These are phyloP conservation scores for Stichopus chloronotus DNA, from an alignment of 35 echinoderm and acorn worm genomes.

Conservation along the genomic window DNA sequence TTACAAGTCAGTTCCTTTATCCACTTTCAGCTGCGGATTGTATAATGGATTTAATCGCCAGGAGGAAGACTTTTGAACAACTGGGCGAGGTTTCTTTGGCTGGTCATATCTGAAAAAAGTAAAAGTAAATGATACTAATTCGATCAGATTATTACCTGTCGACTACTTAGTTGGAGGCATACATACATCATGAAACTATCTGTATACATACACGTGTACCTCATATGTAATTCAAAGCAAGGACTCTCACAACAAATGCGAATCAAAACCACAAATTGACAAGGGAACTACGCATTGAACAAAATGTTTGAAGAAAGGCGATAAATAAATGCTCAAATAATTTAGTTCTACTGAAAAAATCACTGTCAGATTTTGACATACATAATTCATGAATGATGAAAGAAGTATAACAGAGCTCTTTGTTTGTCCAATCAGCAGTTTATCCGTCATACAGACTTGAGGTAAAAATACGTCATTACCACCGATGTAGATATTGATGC, in stretches of 20 bases:
- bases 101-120: neutral
- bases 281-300: too few relatives aligned
- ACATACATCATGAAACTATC: too few relatives aligned
- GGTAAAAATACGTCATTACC: too few relatives aligned
- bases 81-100: neutral
- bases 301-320: too few relatives aligned
- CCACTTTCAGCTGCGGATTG: neutral
- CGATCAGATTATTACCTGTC: neutral
- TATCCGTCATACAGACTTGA: too few relatives aligned
- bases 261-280: neutral
- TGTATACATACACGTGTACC: neutral
- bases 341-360: too few relatives aligned
- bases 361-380: too few relatives aligned
- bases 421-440: too few relatives aligned
- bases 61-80: conserved; percentile 15
- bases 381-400: too few relatives aligned
- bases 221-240: neutral
- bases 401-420: too few relatives aligned
- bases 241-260: neutral
- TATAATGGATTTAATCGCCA: conserved; percentile 21
- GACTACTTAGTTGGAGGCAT: neutral
- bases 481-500: too few relatives aligned
- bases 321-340: too few relatives aligned
- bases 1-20: conserved; percentile 25
- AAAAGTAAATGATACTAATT: neutral